A percentile compares a stretch with the other conserved stretches of the same genome.
Conservation (phyloP, 2,888 invertebrate species). For the Leucania comma region DNA sequence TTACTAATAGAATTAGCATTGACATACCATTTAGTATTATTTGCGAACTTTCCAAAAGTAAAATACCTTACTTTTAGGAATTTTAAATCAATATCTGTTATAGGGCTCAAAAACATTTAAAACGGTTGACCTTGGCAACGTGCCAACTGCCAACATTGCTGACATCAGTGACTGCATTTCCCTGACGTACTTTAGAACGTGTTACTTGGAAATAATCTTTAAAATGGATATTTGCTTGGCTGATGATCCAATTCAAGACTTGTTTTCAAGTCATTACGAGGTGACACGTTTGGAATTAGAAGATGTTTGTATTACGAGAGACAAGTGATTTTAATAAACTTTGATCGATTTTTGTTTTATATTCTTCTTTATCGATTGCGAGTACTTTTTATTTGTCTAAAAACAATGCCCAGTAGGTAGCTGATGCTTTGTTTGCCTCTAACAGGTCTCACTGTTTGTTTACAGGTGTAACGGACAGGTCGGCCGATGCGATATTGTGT, state of each 20-base stretch:
- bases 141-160: slow-evolving; percentile 60
- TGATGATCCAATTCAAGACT: slow-evolving; percentile 7
- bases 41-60: not conserved
- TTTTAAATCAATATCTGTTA: slow-evolving; percentile 38
- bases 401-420: not conserved
- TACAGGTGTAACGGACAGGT: slow-evolving; percentile 30
- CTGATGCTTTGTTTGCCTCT: not conserved
- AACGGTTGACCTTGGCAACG: slow-evolving; percentile 59
- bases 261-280: not conserved
- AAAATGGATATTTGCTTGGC: slow-evolving; percentile 11
- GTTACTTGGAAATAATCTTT: slow-evolving; percentile 38
- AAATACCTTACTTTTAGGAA: not conserved
- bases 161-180: slow-evolving; percentile 55
- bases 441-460: slow-evolving; percentile 16
- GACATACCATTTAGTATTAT: not conserved
- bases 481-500: slow-evolving; percentile 11
- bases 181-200: slow-evolving; percentile 30
- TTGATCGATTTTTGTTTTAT: slow-evolving; percentile 30
- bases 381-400: slow-evolving; percentile 3
- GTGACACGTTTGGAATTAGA: slow-evolving; percentile 26
- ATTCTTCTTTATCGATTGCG: slow-evolving; percentile 4
- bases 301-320: slow-evolving; percentile 28
- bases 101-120: slow-evolving; percentile 32
- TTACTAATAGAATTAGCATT: slow-evolving; percentile 5
- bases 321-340: slow-evolving; percentile 43